These are phyloP conservation scores for Habropoda laboriosa DNA, from an alignment of 1,140 invertebrate species.

Conservation along the genomic window DNA sequence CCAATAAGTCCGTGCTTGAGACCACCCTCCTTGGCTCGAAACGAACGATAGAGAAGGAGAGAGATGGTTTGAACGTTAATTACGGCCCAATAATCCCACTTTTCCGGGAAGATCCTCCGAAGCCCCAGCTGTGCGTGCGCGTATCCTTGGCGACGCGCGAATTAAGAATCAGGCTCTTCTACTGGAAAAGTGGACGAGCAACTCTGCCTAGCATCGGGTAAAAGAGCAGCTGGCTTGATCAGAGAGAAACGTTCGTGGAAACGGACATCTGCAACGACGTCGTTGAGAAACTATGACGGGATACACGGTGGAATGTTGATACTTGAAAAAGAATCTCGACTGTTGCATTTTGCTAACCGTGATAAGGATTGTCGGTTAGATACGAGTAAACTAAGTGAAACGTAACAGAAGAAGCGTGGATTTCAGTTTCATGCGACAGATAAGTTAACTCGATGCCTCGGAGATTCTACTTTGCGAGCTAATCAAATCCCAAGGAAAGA, in stretches of 20 bases:
- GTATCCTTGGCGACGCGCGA: constrained; percentile 58
- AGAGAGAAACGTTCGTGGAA: background rate
- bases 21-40: background rate
- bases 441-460: no score
- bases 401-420: no score
- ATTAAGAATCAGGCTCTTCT: constrained; percentile 58
- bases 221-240: constrained; percentile 2
- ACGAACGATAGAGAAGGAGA: background rate
- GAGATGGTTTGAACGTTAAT: constrained; percentile 57
- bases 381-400: no score
- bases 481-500: no score
- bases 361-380: no score
- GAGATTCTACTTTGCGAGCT: no score
- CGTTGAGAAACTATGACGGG: background rate
- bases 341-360: no score
- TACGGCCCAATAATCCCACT: constrained; percentile 58
- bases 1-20: constrained; percentile 52
- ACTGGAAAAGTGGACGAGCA: constrained; percentile 11
- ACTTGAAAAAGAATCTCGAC: no score
- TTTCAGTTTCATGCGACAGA: no score
- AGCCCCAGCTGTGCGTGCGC: background rate
- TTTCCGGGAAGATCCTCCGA: background rate
- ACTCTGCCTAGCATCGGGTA: no score
- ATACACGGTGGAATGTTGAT: no score
- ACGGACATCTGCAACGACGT: constrained; percentile 24